phyloP scores from a whole-genome alignment of 2,797 vertebrate species.

The Trachurus trachurus region DNA sequence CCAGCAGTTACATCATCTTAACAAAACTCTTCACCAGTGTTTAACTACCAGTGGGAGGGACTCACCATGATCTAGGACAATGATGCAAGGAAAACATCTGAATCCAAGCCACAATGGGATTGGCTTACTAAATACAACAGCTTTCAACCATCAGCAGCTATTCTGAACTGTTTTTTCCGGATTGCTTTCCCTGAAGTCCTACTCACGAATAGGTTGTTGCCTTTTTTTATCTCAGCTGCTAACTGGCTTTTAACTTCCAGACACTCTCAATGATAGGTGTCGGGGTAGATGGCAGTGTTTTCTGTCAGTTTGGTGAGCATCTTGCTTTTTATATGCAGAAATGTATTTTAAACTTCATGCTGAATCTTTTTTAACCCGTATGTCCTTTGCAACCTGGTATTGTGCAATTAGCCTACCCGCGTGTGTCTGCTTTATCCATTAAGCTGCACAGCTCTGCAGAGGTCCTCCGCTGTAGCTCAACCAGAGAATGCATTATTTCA shows the following conservation, averaged over 20 bases:
- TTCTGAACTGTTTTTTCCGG: conserved; percentile 44
- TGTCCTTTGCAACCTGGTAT: conserved; percentile 71
- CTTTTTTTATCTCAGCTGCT: conserved; percentile 33
- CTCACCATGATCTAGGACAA: conserved; percentile 46
- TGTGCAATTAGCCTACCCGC: conserved; percentile 73
- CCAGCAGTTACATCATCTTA: conserved; percentile 39
- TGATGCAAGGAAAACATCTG: conserved; percentile 59
- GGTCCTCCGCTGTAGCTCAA: conserved; percentile 69
- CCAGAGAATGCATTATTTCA: conserved; percentile 76
- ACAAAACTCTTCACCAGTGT: conserved; percentile 41
- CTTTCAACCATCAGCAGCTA: conserved; percentile 62
- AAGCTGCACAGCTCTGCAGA: conserved; percentile 69
- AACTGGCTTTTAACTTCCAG: conserved; percentile 40
- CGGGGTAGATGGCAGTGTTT: conserved; percentile 26
- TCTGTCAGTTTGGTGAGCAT: conserved; percentile 54
- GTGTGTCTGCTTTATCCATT: conserved; percentile 81
- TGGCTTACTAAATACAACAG: conserved; percentile 56
- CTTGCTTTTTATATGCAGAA: conserved; percentile 44
- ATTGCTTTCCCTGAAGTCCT: conserved; percentile 50
- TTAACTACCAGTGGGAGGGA: conserved; percentile 46
- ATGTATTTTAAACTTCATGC: conserved; percentile 38
- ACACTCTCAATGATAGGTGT: conserved; percentile 12
- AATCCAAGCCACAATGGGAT: conserved; percentile 57
- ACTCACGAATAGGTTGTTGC: conserved; percentile 37
- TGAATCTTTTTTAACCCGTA: conserved; percentile 51